Conservation (phyloP, 2,113 vertebrate genomes). For the Rhizomys pruinosus region DNA sequence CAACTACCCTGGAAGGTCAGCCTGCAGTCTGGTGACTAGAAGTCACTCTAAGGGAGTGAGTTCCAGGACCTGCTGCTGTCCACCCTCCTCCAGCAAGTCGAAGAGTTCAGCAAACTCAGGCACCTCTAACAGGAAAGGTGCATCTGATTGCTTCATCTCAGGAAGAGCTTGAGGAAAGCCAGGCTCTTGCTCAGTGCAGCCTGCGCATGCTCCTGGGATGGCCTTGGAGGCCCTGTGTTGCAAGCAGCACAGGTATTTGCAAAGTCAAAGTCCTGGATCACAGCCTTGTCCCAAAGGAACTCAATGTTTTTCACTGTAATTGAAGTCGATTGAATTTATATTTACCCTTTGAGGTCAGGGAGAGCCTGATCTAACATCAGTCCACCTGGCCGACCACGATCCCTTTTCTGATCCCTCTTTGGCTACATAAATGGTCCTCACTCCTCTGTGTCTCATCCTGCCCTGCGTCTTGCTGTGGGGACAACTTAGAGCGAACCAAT, state of each 20-base stretch:
- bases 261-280: conserved; percentile 61
- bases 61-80: neutral
- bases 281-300: conserved; percentile 35
- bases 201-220: neutral
- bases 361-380: conserved; percentile 29
- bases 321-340: conserved; percentile 66
- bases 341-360: conserved; percentile 68
- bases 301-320: conserved; percentile 51
- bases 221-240: neutral
- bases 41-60: neutral
- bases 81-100: neutral
- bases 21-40: too few relatives aligned
- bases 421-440: neutral
- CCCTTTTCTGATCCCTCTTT: conserved; percentile 73
- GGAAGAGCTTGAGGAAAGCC: neutral
- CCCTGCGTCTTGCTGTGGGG: neutral
- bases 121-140: neutral
- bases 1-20: neutral
- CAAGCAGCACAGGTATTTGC: conserved; percentile 54
- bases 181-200: neutral
- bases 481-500: neutral
- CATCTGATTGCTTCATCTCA: neutral
- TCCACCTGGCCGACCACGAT: conserved; percentile 36
- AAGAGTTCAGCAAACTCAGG: neutral
- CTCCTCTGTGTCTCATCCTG: neutral